A percentile compares a stretch with the other conserved stretches of the same genome.
These are phyloP conservation scores for Geococcyx californianus DNA, from an alignment of 2,113 vertebrate genomes.

Conservation along the genomic window DNA sequence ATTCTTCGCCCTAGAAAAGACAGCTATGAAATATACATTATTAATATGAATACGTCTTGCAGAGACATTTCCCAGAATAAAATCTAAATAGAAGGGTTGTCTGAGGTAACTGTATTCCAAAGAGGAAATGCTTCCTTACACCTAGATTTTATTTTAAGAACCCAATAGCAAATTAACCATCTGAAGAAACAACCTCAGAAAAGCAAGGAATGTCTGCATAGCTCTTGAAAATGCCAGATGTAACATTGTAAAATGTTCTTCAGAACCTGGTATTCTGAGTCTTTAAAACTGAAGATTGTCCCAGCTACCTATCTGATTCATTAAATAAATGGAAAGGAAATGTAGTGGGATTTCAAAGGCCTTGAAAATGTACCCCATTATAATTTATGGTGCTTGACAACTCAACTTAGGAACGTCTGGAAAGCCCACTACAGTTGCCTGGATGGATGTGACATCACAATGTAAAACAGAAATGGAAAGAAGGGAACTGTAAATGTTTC, in stretches of 20 bases:
- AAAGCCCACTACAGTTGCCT: neutral
- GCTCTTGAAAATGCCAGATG: neutral
- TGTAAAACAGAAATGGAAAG: neutral
- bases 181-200: neutral
- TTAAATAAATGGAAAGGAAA: neutral
- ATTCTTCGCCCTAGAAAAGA: conserved; percentile 7
- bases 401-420: neutral
- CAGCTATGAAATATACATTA: neutral
- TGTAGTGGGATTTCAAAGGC: neutral
- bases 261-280: neutral
- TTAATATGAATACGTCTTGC: neutral
- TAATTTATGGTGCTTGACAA: neutral
- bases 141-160: neutral
- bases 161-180: neutral
- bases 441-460: neutral
- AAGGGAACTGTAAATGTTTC: neutral
- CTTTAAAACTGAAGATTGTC: neutral
- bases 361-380: neutral
- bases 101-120: neutral
- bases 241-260: neutral
- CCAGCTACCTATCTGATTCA: neutral
- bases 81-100: neutral
- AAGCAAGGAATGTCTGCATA: neutral
- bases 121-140: neutral
- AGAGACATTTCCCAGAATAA: neutral